These are phyloP conservation scores for Lithosia quadra DNA, from an alignment of 2,888 invertebrate species.

Conservation along the genomic window DNA sequence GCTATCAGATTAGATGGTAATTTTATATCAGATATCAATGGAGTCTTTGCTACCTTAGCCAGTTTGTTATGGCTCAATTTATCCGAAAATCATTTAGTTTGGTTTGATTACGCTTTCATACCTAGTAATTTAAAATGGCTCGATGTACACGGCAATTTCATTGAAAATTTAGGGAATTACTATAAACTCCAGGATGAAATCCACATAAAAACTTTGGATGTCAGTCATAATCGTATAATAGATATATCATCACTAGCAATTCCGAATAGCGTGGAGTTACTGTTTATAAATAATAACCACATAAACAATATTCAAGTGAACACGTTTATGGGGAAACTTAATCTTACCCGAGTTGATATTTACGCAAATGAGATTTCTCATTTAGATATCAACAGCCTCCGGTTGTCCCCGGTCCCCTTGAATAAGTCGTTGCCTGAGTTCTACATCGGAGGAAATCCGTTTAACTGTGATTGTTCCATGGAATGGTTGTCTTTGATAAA, in stretches of 20 bases:
- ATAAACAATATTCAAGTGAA: constrained; percentile 93
- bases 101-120: constrained; percentile 97
- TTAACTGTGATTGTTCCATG: constrained; percentile 98
- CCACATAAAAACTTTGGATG: constrained; percentile 94
- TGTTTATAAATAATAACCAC: constrained; percentile 96
- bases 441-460: constrained; percentile 97
- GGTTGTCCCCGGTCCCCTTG: constrained; percentile 91
- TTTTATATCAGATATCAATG: constrained; percentile 95
- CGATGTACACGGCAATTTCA: constrained; percentile 96
- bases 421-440: constrained; percentile 94
- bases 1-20: constrained; percentile 96
- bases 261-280: constrained; percentile 94
- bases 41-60: constrained; percentile 93
- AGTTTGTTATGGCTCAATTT: constrained; percentile 95
- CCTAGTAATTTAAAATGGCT: constrained; percentile 96
- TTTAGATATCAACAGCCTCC: constrained; percentile 93
- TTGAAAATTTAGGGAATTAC: constrained; percentile 95
- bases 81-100: constrained; percentile 95
- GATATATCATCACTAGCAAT: constrained; percentile 94
- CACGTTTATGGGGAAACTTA: constrained; percentile 94
- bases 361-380: constrained; percentile 95
- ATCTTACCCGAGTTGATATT: constrained; percentile 95
- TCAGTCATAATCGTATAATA: constrained; percentile 94
- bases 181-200: constrained; percentile 94
- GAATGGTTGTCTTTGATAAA: constrained; percentile 97